Percentiles rank a stretch among this genome's conserved stretches.
Evolutionary conservation across 1,140 invertebrate genomes (phyloP).

Genomic region (Cardiocondyla obscurior): DNA sequence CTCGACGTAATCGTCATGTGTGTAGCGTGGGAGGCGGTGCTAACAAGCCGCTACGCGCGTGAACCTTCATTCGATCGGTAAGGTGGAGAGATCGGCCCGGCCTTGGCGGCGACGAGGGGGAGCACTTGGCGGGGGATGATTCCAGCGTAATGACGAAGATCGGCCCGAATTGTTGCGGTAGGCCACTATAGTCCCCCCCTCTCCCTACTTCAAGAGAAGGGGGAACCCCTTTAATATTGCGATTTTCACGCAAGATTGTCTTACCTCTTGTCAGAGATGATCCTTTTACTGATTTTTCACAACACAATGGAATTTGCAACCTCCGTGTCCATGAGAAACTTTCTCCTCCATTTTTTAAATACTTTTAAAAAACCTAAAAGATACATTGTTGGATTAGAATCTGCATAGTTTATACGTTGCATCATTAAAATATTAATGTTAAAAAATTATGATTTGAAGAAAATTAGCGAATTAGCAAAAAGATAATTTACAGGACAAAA

Average conservation of each 20-base stretch:
- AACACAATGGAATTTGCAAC: neutral
- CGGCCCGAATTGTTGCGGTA: constrained; percentile 65
- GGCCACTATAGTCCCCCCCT: constrained; percentile 58
- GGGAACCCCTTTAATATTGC: constrained; percentile 22
- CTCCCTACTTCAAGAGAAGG: constrained; percentile 23
- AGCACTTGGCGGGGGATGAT: constrained; percentile 55
- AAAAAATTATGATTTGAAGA: neutral
- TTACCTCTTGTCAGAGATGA: neutral
- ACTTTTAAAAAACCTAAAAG: neutral
- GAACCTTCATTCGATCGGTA: constrained; percentile 59
- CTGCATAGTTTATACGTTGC: neutral
- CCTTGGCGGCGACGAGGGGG: constrained; percentile 31
- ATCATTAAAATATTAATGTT: neutral
- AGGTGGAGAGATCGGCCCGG: constrained; percentile 58
- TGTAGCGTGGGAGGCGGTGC: constrained; percentile 40
- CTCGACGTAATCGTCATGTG: constrained; percentile 36
- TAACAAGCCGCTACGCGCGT: constrained; percentile 54
- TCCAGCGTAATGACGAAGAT: constrained; percentile 70
- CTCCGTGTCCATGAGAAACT: neutral
- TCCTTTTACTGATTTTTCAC: neutral
- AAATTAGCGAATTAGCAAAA: neutral
- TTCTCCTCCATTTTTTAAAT: neutral
- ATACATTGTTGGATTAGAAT: neutral
- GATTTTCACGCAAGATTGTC: neutral
- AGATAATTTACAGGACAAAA: neutral